phyloP scores from a whole-genome alignment of 2,113 vertebrate genomes.

The Paramormyrops kingsleyae region DNA sequence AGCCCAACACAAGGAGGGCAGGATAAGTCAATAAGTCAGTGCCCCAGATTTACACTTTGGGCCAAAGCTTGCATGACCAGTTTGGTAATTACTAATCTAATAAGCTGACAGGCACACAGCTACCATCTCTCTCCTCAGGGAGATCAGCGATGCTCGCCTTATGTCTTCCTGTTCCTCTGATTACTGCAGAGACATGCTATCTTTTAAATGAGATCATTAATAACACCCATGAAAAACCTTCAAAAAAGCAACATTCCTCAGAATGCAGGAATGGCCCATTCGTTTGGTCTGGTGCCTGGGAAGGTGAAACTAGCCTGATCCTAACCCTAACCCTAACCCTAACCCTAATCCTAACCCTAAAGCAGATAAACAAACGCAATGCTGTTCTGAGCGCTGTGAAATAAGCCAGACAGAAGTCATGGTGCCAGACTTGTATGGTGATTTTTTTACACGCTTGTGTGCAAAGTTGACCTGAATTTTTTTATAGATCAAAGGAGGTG shows the following conservation, averaged over 20 bases:
- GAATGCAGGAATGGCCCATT: not conserved
- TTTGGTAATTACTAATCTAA: slow-evolving; percentile 4
- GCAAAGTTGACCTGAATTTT: not conserved
- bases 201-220: not conserved
- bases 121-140: not conserved
- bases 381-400: not conserved
- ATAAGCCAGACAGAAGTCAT: not conserved
- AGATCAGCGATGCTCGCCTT: not conserved
- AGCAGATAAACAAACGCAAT: not conserved
- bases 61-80: not conserved
- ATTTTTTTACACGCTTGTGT: not conserved
- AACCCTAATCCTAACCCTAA: too few species aligned
- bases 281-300: not conserved
- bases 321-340: too few species aligned
- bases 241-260: not conserved
- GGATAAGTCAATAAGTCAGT: not conserved
- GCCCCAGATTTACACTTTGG: not conserved
- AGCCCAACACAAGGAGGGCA: not conserved
- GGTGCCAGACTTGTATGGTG: not conserved
- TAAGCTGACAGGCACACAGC: not conserved
- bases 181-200: not conserved
- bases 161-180: not conserved
- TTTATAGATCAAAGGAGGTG: not conserved
- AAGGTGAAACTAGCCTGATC: not conserved
- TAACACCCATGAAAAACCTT: not conserved